phyloP scores from a whole-genome alignment of 2,113 vertebrate species.

The Lucifuga dentata region DNA sequence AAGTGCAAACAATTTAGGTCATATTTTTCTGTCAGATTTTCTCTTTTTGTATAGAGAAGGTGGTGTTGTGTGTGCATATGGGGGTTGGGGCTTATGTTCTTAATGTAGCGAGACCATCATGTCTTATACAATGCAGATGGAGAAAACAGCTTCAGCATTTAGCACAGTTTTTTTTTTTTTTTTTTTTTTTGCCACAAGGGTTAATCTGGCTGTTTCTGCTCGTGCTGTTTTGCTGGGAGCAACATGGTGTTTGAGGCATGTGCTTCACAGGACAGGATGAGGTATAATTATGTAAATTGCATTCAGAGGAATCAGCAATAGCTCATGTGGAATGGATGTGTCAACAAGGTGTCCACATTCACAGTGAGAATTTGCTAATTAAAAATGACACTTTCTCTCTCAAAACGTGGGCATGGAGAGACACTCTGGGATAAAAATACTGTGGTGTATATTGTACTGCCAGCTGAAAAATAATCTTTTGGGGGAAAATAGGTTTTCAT shows the following conservation, averaged over 20 bases:
- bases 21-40: constrained; percentile 60
- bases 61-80: constrained; percentile 2
- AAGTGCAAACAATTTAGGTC: constrained; percentile 75
- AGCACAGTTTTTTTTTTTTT: constrained; percentile 48
- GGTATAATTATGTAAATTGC: constrained; percentile 87
- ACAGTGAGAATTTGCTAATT: constrained; percentile 80
- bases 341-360: constrained; percentile 80
- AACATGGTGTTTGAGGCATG: constrained; percentile 66
- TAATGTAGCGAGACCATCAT: constrained; percentile 53
- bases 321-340: constrained; percentile 82
- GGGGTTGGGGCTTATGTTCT: constrained; percentile 39
- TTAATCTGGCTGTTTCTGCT: constrained; percentile 78
- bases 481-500: constrained; percentile 59
- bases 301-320: constrained; percentile 82
- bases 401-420: constrained; percentile 60
- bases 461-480: constrained; percentile 65
- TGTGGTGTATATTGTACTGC: constrained; percentile 54
- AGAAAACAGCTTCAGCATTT: constrained; percentile 71
- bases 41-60: constrained; percentile 48
- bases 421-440: constrained; percentile 55
- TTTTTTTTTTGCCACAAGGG: constrained; percentile 67
- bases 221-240: constrained; percentile 66
- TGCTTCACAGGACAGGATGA: constrained; percentile 75
- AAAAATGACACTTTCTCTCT: constrained; percentile 76
- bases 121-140: constrained; percentile 81